Conservation (phyloP, 2,888 invertebrate genomes). For the Acanthosoma haemorrhoidale region DNA sequence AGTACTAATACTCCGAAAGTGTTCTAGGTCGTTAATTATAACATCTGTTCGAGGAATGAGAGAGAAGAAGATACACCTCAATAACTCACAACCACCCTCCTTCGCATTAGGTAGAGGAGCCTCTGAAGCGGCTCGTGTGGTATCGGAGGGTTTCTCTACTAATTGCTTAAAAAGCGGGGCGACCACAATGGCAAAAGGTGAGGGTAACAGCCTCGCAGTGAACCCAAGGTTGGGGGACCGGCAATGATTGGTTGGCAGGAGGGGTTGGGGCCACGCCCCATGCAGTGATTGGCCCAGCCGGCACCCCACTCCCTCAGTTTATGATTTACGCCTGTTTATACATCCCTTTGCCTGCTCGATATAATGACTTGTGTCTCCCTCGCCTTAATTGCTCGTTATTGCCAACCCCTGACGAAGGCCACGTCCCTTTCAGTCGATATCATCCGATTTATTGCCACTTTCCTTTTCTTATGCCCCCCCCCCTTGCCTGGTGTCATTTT, state of each 20-base stretch:
- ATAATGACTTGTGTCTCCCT: conserved; percentile 9
- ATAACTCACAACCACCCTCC: no score
- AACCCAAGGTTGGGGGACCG: neutral
- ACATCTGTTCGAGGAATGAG: no score
- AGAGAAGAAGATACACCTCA: no score
- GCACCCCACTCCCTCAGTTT: neutral
- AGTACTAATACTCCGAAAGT: no score
- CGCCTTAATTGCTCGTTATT: conserved; percentile 4
- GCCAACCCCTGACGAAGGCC: no score
- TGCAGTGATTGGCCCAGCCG: neutral
- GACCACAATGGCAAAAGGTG: neutral
- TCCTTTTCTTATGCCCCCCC: neutral
- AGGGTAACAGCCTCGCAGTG: conserved; percentile 1
- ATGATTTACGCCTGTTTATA: neutral
- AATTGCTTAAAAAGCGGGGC: neutral
- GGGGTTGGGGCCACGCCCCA: neutral
- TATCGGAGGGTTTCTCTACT: no score
- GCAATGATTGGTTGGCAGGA: neutral
- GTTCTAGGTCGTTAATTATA: no score
- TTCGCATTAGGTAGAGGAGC: no score
- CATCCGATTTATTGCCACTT: neutral
- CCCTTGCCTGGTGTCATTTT: neutral
- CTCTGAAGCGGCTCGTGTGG: no score
- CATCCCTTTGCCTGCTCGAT: neutral
- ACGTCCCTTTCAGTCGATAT: neutral